phyloP scores from a whole-genome alignment of 1,140 invertebrate species.

The Drosophila sp. region DNA sequence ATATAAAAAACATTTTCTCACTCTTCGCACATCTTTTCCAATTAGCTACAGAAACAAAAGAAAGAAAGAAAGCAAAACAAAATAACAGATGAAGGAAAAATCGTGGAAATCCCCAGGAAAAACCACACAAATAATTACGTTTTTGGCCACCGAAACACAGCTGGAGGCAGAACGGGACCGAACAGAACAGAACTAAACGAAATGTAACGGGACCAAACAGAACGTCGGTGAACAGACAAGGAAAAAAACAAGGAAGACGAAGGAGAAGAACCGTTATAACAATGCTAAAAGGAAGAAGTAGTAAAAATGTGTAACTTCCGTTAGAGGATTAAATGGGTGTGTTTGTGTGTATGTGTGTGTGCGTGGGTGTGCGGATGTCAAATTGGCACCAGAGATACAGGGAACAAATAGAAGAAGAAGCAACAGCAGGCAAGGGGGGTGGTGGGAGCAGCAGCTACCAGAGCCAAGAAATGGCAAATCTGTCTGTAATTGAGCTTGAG shows the following conservation, averaged over 20 bases:
- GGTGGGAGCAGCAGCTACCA: neutral
- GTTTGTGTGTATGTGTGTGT: neutral
- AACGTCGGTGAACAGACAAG: neutral
- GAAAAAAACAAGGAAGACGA: neutral
- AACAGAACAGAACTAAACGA: neutral
- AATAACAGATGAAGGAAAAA: constrained; percentile 14
- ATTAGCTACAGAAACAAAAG: constrained; percentile 29
- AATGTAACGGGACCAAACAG: neutral
- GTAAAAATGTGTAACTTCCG: constrained; percentile 31
- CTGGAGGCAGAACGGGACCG: constrained; percentile 9
- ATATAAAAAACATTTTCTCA: constrained; percentile 2
- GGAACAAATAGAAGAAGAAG: constrained; percentile 7
- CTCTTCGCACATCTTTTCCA: constrained; percentile 26
- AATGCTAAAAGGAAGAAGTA: constrained; percentile 23
- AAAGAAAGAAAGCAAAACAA: neutral
- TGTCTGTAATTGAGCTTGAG: constrained; percentile 53
- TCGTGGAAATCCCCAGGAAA: constrained; percentile 1
- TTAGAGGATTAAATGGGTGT: constrained; percentile 28
- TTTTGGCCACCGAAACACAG: constrained; percentile 17
- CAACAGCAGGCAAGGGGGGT: neutral
- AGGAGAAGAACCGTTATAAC: constrained; percentile 1
- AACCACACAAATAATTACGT: constrained; percentile 43
- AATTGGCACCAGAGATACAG: constrained; percentile 30
- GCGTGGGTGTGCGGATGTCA: constrained; percentile 12
- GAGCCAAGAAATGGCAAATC: constrained; percentile 27